phyloP scores from a whole-genome alignment of 1,140 invertebrate species.

The Potamilus streckersoni region DNA sequence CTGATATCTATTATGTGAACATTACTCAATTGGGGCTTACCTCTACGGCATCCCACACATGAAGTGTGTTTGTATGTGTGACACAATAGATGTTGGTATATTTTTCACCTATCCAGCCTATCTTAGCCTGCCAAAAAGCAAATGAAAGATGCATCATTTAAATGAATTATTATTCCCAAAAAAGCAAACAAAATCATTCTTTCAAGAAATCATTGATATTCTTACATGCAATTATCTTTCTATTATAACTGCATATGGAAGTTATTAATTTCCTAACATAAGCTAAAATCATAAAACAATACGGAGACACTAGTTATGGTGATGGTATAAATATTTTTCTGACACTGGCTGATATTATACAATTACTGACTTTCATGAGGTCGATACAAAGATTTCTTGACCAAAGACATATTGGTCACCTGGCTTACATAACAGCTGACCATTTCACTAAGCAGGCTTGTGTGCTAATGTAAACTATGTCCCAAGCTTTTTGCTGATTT shows the following conservation, averaged over 20 bases:
- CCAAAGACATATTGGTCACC: too few relatives aligned
- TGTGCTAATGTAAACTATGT: too few relatives aligned
- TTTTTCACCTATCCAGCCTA: slow-evolving; percentile 56
- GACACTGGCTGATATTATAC: too few relatives aligned
- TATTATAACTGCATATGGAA: neutral
- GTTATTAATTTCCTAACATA: too few relatives aligned
- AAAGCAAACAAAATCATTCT: neutral
- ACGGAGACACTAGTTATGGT: neutral
- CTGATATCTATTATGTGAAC: neutral
- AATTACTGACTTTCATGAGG: too few relatives aligned
- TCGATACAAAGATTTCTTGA: too few relatives aligned
- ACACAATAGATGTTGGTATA: slow-evolving; percentile 50
- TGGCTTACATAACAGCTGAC: too few relatives aligned
- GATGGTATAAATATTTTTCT: neutral
- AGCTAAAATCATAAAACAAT: neutral
- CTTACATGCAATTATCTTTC: too few relatives aligned
- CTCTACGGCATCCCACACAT: slow-evolving; percentile 55
- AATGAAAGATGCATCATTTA: neutral
- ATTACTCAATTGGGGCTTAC: slow-evolving; percentile 22
- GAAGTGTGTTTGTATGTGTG: slow-evolving; percentile 53
- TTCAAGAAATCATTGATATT: neutral
- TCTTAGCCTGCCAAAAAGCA: slow-evolving; percentile 37
- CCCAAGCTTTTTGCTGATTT: too few relatives aligned
- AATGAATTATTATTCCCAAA: neutral
- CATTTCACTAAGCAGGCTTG: too few relatives aligned